A percentile compares a stretch with the other conserved stretches of the same genome.
Evolutionary conservation across 2,888 invertebrate genomes (phyloP).

Genomic region (Hyalella azteca): DNA sequence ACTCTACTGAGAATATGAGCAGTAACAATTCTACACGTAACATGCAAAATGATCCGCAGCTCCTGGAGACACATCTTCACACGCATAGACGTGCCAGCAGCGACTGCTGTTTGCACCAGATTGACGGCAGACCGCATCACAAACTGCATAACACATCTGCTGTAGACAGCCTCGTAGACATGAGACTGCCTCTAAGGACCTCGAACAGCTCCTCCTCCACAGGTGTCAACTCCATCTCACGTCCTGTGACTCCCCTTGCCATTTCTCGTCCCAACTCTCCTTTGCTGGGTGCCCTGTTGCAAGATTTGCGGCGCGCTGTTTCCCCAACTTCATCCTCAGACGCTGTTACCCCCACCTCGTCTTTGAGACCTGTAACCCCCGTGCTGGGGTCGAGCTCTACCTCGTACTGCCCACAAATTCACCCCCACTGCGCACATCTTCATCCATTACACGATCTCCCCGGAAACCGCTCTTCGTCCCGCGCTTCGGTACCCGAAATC

Average conservation of each 20-base stretch:
- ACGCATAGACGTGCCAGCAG: constrained; percentile 50
- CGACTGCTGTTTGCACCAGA: constrained; percentile 50
- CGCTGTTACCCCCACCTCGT: neutral
- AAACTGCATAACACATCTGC: constrained; percentile 28
- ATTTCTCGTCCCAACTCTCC: constrained; percentile 4
- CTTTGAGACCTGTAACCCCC: neutral
- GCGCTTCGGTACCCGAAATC: constrained; percentile 54
- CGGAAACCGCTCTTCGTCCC: constrained; percentile 45
- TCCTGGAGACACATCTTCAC: constrained; percentile 39
- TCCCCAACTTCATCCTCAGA: neutral
- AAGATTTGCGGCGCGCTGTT: neutral
- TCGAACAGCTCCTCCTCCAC: neutral
- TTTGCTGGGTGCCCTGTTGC: neutral
- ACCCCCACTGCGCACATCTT: constrained; percentile 20
- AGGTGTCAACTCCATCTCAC: constrained; percentile 6
- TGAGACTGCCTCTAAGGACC: neutral
- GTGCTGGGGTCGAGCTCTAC: neutral
- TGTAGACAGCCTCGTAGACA: neutral
- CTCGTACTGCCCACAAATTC: neutral
- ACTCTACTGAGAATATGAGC: too few species aligned
- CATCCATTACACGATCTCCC: constrained; percentile 34
- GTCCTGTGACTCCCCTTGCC: constrained; percentile 19
- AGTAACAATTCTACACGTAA: too few species aligned
- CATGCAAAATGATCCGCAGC: neutral
- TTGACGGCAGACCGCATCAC: neutral